phyloP scores from a whole-genome alignment of 2,888 invertebrate genomes.

The Chirona hameri region DNA sequence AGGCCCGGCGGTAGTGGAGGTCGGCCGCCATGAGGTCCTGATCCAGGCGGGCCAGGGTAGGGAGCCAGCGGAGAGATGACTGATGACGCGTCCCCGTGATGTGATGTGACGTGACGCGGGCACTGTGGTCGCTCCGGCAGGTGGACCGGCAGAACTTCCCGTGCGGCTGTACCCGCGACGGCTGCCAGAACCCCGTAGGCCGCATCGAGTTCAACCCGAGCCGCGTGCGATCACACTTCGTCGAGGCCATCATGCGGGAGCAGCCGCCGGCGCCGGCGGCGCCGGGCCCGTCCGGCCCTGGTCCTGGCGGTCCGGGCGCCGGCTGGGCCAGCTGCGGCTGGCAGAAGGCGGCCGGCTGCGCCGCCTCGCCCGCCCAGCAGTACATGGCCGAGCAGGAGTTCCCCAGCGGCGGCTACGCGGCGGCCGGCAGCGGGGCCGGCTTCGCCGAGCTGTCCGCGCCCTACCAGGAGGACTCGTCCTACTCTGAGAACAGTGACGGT shows the following conservation, averaged over 20 bases:
- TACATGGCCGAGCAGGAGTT: constrained; percentile 24
- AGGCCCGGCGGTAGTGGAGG: no score
- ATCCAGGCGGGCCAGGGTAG: no score
- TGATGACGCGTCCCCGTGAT: no score
- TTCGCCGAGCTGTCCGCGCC: constrained; percentile 29
- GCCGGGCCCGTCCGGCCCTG: not conserved
- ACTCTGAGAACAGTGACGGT: constrained; percentile 26
- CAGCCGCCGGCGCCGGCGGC: constrained; percentile 2
- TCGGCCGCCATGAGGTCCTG: no score
- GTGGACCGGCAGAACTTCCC: constrained; percentile 95
- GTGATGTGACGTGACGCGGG: no score
- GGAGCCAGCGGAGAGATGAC: no score
- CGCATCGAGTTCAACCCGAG: constrained; percentile 88
- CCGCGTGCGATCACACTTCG: constrained; percentile 92
- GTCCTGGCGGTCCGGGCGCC: not conserved
- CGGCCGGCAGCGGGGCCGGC: not conserved
- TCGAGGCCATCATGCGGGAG: constrained; percentile 86
- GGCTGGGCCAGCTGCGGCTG: constrained; percentile 27
- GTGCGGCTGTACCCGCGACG: constrained; percentile 91
- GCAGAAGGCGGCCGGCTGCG: constrained; percentile 10
- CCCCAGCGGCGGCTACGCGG: constrained; percentile 3
- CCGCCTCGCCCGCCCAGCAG: not conserved
- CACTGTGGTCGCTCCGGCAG: constrained; percentile 44
- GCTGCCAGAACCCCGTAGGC: constrained; percentile 87
- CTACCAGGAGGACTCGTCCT: constrained; percentile 23